Percentiles rank a stretch among this genome's conserved stretches.
phyloP scores from a whole-genome alignment of 2,113 vertebrate genomes.

The Anseranas semipalmata region DNA sequence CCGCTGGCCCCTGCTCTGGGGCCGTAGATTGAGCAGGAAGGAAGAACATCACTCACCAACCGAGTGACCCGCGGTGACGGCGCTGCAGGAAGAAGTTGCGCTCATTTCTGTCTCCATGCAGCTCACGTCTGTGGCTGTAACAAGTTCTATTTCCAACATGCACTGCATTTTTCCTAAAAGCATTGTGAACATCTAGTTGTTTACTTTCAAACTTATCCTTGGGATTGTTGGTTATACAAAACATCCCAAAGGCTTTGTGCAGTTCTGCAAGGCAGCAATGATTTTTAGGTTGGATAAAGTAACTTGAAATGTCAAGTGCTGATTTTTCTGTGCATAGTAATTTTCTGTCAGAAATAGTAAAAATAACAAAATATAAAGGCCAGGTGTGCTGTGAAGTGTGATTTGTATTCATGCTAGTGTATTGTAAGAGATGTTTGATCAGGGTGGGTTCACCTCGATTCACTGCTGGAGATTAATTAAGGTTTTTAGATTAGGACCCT shows the following conservation, averaged over 20 bases:
- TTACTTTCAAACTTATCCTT: not conserved
- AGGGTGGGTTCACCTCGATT: not conserved
- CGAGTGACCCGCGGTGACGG: not conserved
- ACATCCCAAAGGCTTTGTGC: not conserved
- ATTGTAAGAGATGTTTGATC: not conserved
- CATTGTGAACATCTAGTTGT: not conserved
- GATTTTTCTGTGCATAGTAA: not conserved
- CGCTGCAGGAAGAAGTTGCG: not conserved
- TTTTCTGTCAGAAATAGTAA: not conserved
- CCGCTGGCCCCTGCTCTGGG: not conserved
- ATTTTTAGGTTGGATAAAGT: not conserved
- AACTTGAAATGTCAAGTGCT: not conserved
- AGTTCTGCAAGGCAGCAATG: not conserved
- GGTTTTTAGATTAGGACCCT: not conserved
- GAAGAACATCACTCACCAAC: not conserved
- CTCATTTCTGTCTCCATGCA: not conserved
- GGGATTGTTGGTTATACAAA: not conserved
- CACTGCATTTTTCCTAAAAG: not conserved
- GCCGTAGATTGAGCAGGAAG: not conserved
- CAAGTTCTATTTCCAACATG: not conserved
- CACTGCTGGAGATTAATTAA: not conserved
- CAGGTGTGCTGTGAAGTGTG: not conserved
- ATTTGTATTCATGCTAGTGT: not conserved
- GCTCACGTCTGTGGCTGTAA: not conserved
- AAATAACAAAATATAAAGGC: not conserved